phyloP scores from a whole-genome alignment of 2,888 invertebrate species.

The Apamea epomidion region DNA sequence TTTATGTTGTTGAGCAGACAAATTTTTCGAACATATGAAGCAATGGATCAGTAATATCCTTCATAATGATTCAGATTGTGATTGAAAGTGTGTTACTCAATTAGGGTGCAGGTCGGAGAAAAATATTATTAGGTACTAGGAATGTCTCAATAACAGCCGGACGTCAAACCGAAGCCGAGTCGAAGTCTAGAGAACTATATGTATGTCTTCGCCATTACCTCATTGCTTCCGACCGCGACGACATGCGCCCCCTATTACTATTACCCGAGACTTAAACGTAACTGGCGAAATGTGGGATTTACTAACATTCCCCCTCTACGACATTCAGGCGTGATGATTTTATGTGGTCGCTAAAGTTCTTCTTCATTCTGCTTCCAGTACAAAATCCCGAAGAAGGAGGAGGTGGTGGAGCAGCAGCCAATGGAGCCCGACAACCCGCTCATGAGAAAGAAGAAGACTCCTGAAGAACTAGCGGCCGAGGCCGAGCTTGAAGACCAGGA shows the following conservation, averaged over 20 bases:
- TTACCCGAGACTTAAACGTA: neutral
- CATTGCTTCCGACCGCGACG: neutral
- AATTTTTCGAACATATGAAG: no score
- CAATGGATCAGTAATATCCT: no score
- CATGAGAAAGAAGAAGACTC: constrained; percentile 99
- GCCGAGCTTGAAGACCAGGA: constrained; percentile 98
- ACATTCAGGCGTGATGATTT: neutral
- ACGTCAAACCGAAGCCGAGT: neutral
- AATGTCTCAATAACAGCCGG: neutral
- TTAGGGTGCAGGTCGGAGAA: neutral
- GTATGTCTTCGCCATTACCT: neutral
- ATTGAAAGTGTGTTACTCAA: no score
- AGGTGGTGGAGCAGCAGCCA: constrained; percentile 95
- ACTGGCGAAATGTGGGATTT: neutral
- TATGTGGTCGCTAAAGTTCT: constrained; percentile 9
- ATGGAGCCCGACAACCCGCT: constrained; percentile 96
- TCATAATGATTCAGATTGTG: no score
- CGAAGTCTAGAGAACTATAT: no score
- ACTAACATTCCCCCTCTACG: neutral
- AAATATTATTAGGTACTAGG: no score
- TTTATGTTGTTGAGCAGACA: no score
- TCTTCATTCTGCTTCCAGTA: constrained; percentile 92
- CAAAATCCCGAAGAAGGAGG: constrained; percentile 99
- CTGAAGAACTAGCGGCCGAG: constrained; percentile 98
- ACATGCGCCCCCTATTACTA: neutral